These are phyloP conservation scores for Ptilodon capucinus DNA, from an alignment of 2,888 invertebrate species.

Conservation along the genomic window DNA sequence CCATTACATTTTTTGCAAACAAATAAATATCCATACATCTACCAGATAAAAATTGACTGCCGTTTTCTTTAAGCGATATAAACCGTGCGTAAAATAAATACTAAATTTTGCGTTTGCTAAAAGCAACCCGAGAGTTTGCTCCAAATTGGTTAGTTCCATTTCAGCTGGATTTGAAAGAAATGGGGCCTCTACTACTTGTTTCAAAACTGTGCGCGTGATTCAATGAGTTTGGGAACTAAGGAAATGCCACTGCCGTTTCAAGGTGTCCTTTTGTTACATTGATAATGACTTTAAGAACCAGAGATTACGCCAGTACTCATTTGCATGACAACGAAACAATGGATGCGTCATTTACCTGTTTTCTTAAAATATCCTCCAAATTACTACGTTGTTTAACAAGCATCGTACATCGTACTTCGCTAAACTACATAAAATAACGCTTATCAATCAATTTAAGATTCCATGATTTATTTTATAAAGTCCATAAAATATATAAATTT, in stretches of 20 bases:
- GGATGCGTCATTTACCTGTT: conserved; percentile 23
- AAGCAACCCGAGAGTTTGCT: conserved; percentile 55
- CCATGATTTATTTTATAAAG: too few species aligned
- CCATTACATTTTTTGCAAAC: neutral
- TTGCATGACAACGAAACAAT: conserved; percentile 30
- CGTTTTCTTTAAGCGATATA: conserved; percentile 19
- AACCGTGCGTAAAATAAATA: conserved; percentile 32
- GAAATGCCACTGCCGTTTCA: conserved; percentile 8
- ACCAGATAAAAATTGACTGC: conserved; percentile 5
- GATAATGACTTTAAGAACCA: conserved; percentile 8
- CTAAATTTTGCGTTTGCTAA: conserved; percentile 51
- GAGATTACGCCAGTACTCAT: conserved; percentile 20
- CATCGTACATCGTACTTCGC: neutral
- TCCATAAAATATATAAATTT: too few species aligned
- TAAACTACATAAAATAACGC: neutral
- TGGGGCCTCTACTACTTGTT: conserved; percentile 39
- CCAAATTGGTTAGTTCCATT: conserved; percentile 62
- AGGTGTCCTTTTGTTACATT: conserved; percentile 16
- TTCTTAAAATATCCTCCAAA: conserved; percentile 8
- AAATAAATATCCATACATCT: neutral
- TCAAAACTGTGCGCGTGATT: conserved; percentile 1
- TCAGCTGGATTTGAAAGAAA: conserved; percentile 56
- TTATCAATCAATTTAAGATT: neutral
- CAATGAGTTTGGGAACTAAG: neutral
- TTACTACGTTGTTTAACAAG: neutral